Percentiles rank a stretch among this genome's conserved stretches.
These are phyloP conservation scores for Cordilura impudica DNA, from an alignment of 2,888 invertebrate genomes.

Conservation along the genomic window DNA sequence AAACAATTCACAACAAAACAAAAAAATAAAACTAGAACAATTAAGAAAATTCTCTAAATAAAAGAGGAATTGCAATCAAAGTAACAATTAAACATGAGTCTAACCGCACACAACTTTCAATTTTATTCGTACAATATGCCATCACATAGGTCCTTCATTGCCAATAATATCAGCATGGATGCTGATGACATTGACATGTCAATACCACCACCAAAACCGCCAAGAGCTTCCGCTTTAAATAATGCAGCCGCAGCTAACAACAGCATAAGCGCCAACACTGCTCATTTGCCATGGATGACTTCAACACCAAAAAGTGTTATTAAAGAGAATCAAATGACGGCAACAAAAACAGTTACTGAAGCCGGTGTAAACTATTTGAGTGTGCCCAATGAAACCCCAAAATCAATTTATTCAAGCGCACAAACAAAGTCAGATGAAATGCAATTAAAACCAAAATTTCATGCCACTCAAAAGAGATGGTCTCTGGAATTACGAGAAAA, in stretches of 20 bases:
- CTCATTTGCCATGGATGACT: conserved; percentile 17
- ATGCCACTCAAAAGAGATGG: conserved; percentile 62
- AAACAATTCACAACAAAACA: conserved; percentile 2
- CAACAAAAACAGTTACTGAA: neutral
- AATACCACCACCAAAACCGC: conserved; percentile 51
- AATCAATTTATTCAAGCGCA: conserved; percentile 40
- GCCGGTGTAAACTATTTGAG: conserved; percentile 19
- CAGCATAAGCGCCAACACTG: conserved; percentile 65
- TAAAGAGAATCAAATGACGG: neutral
- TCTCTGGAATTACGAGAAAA: conserved; percentile 69
- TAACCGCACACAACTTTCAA: conserved; percentile 36
- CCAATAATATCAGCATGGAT: conserved; percentile 34
- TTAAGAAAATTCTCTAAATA: neutral
- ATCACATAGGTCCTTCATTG: conserved; percentile 13
- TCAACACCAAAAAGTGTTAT: conserved; percentile 18
- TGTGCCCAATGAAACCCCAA: conserved; percentile 41
- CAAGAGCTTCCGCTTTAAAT: conserved; percentile 17
- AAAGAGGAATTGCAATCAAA: neutral
- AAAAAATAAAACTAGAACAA: neutral
- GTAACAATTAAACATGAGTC: conserved; percentile 39
- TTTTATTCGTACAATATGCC: conserved; percentile 47
- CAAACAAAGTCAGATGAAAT: conserved; percentile 2
- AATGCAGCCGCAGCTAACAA: conserved; percentile 67
- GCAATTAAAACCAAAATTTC: conserved; percentile 35
- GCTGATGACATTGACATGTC: conserved; percentile 53